Conservation (phyloP, 2,113 vertebrate genomes). For the Corythaixoides concolor region DNA sequence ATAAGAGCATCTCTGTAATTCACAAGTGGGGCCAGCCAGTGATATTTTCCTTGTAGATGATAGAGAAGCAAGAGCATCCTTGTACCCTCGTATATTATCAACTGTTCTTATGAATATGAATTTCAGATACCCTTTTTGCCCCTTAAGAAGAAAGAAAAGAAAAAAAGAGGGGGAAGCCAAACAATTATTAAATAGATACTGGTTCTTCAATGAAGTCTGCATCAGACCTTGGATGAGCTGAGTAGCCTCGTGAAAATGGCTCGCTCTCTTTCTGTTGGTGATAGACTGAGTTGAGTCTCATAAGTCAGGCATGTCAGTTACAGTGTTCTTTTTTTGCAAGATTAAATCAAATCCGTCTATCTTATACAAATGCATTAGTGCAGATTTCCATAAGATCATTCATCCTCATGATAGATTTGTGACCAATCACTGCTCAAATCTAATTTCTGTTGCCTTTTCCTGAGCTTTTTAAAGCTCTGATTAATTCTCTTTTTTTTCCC, state of each 20-base stretch:
- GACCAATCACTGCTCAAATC: background rate
- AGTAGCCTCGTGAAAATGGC: background rate
- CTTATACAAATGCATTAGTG: background rate
- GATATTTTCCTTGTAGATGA: background rate
- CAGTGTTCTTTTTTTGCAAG: background rate
- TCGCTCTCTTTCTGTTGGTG: background rate
- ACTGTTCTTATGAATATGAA: background rate
- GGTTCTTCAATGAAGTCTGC: background rate
- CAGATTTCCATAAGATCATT: background rate
- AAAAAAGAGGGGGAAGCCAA: background rate
- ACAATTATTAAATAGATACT: background rate
- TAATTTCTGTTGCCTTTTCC: constrained; percentile 18
- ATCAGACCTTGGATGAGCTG: background rate
- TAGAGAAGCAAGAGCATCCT: background rate
- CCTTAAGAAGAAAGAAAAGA: background rate
- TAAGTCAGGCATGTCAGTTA: background rate
- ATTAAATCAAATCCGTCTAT: background rate
- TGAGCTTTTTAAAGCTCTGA: background rate
- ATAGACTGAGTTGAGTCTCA: background rate
- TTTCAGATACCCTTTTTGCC: background rate
- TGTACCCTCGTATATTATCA: background rate
- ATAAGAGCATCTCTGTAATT: background rate
- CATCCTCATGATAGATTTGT: background rate
- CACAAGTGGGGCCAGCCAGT: background rate
- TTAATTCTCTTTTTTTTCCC: background rate